A percentile compares a stretch with the other conserved stretches of the same genome.
Conservation (phyloP, 2,797 vertebrate genomes). For the Microctenopoma lineatum region DNA sequence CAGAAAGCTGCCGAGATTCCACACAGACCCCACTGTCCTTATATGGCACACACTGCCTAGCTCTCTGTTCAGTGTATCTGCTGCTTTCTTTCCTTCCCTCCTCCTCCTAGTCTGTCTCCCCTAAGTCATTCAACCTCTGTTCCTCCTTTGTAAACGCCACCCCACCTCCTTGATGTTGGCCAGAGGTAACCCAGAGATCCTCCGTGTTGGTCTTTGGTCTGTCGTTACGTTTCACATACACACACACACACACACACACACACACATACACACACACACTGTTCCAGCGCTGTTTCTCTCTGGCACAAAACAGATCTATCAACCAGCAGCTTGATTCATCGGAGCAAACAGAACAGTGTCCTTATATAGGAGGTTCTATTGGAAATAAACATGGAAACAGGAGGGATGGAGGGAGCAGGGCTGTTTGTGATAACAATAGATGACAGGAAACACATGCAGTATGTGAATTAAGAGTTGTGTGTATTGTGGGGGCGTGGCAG, state of each 20-base stretch:
- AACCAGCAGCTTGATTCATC: conserved; percentile 78
- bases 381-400: conserved; percentile 58
- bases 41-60: conserved; percentile 84
- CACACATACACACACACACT: conserved; percentile 52
- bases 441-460: conserved; percentile 33
- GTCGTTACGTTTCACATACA: conserved; percentile 56
- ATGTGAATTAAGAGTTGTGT: conserved; percentile 44
- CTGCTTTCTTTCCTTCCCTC: conserved; percentile 82
- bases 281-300: conserved; percentile 34
- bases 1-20: conserved; percentile 92
- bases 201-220: conserved; percentile 56
- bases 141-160: conserved; percentile 13
- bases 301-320: conserved; percentile 64
- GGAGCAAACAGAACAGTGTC: conserved; percentile 77
- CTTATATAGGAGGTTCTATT: conserved; percentile 88
- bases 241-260: conserved; percentile 25
- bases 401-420: conserved; percentile 36
- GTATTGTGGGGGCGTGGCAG: conserved; percentile 27
- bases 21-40: conserved; percentile 87
- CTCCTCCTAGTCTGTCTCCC: conserved; percentile 42
- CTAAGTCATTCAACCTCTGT: conserved; percentile 36
- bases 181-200: conserved; percentile 70
- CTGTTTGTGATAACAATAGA: conserved; percentile 45
- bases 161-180: conserved; percentile 74
- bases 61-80: conserved; percentile 74